Percentiles rank a stretch among this genome's conserved stretches.
Evolutionary conservation across 2,888 invertebrate genomes (phyloP).

Genomic region (Rhingia campestris): DNA sequence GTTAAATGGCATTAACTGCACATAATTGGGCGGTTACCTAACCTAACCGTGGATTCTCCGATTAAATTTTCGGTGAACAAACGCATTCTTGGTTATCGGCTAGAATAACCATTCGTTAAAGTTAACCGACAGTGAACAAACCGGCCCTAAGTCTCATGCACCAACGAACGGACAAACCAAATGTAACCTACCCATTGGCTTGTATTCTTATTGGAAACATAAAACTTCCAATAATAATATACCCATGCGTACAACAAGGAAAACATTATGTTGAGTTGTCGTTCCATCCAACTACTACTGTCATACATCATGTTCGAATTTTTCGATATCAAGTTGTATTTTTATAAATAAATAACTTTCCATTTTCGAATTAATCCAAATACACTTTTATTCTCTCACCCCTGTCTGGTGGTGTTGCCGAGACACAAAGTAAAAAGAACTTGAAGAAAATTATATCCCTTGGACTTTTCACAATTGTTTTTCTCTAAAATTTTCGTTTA

Average conservation of each 20-base stretch:
- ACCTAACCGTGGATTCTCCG: no score
- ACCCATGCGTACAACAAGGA: neutral
- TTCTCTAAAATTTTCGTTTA: no score
- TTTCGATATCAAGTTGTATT: conserved; percentile 43
- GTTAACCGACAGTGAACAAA: no score
- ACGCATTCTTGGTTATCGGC: no score
- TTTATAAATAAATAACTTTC: conserved; percentile 73
- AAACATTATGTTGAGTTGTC: neutral
- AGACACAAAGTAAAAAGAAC: conserved; percentile 18
- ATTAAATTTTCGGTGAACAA: no score
- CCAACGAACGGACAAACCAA: neutral
- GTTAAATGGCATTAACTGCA: no score
- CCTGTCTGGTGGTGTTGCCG: conserved; percentile 19
- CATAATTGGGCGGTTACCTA: no score
- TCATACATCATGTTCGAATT: conserved; percentile 8
- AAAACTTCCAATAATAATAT: neutral
- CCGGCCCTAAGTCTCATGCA: no score
- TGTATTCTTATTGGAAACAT: conserved; percentile 4
- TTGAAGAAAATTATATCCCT: conserved; percentile 1
- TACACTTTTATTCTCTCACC: conserved; percentile 52
- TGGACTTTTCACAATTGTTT: no score
- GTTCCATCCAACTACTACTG: no score
- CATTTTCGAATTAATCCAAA: conserved; percentile 65
- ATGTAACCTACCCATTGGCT: conserved; percentile 2
- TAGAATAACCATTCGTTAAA: no score